These are phyloP conservation scores for Graptemys geographica DNA, from an alignment of 2,797 vertebrate species.

Conservation along the genomic window DNA sequence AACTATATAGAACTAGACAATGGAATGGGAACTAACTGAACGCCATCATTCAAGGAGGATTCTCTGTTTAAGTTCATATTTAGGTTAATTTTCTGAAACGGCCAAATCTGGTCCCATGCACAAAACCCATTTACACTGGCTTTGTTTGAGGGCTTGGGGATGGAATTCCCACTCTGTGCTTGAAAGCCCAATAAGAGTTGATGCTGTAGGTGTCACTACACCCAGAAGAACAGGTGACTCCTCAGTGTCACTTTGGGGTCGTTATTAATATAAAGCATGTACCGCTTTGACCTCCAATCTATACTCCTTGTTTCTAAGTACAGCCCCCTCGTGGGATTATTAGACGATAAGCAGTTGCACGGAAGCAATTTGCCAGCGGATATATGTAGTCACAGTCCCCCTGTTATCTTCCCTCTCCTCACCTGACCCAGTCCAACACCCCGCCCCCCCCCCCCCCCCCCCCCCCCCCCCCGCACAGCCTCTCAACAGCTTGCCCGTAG, in stretches of 20 bases:
- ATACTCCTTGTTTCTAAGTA: not conserved
- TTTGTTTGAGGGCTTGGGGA: not conserved
- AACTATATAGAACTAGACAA: not conserved
- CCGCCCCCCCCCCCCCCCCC: no score
- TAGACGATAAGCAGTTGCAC: fast-evolving
- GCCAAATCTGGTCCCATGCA: not conserved
- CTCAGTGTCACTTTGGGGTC: not conserved
- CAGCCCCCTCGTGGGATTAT: not conserved
- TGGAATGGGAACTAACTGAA: not conserved
- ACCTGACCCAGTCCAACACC: not conserved
- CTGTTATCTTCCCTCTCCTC: not conserved
- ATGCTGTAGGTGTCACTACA: not conserved
- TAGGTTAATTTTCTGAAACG: not conserved
- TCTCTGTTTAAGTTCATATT: not conserved
- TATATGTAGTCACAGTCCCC: not conserved
- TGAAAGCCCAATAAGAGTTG: not conserved
- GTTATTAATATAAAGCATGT: not conserved
- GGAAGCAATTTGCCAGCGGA: not conserved
- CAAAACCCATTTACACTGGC: not conserved
- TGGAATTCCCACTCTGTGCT: not conserved
- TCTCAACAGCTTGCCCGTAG: not conserved
- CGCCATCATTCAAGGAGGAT: not conserved
- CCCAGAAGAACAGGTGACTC: not conserved
- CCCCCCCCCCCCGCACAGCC: not conserved
- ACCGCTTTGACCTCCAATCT: not conserved